These are phyloP conservation scores for Eumerus sabulonum DNA, from an alignment of 2,888 invertebrate species.

Conservation along the genomic window DNA sequence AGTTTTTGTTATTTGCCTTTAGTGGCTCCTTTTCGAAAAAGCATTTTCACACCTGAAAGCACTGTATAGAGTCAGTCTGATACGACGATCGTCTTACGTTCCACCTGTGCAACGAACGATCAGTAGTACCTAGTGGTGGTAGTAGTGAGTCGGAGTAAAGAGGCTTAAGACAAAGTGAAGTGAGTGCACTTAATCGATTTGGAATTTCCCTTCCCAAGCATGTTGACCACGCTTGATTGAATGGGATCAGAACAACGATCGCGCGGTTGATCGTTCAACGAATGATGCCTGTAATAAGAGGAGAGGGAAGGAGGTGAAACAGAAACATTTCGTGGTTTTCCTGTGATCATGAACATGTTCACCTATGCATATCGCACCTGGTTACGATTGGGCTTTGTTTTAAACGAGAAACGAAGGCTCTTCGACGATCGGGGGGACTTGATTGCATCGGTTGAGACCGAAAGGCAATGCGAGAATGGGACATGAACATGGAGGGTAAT, in stretches of 20 bases:
- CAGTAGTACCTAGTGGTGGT: too few relatives aligned
- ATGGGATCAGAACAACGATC: slow-evolving; percentile 61
- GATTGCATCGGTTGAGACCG: slow-evolving; percentile 10
- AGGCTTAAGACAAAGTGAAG: slow-evolving; percentile 23
- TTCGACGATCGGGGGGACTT: slow-evolving; percentile 4
- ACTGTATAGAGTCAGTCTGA: slow-evolving; percentile 1
- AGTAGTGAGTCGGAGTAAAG: too few relatives aligned
- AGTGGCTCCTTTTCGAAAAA: slow-evolving; percentile 20
- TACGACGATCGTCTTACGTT: slow-evolving; percentile 8
- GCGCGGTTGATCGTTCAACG: slow-evolving; percentile 29
- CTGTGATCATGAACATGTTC: slow-evolving; percentile 78
- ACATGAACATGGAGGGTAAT: slow-evolving; percentile 40
- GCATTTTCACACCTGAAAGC: slow-evolving; percentile 64
- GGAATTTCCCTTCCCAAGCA: slow-evolving; percentile 53
- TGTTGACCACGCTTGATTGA: slow-evolving; percentile 68
- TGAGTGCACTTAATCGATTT: slow-evolving; percentile 55
- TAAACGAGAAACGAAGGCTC: background rate
- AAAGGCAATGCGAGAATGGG: slow-evolving; percentile 22
- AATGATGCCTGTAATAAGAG: slow-evolving; percentile 50
- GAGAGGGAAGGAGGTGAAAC: slow-evolving; percentile 70
- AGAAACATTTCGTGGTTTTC: slow-evolving; percentile 79
- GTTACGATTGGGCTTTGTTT: slow-evolving; percentile 29
- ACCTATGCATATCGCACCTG: slow-evolving; percentile 78
- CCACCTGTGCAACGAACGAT: slow-evolving; percentile 35
- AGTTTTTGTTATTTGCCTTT: slow-evolving; percentile 31